Conservation (phyloP, 2,113 vertebrate species). For the Setophaga petechia region DNA sequence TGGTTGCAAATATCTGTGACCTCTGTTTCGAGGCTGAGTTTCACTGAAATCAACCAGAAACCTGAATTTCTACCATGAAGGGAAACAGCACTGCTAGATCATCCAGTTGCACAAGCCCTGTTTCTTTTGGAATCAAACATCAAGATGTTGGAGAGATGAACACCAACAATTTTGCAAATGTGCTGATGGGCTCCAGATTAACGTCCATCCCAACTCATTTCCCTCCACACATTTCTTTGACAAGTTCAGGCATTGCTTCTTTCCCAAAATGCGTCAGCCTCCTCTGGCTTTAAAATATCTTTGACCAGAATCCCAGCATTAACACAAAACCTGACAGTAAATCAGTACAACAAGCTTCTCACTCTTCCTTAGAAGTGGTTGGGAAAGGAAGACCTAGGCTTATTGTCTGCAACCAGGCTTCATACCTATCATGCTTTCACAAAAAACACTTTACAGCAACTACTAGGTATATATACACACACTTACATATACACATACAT, state of each 20-base stretch:
- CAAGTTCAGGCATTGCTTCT: neutral
- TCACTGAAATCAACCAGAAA: neutral
- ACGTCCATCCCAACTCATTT: neutral
- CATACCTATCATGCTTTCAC: neutral
- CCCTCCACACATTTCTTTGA: neutral
- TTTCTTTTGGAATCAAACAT: neutral
- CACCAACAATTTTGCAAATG: neutral
- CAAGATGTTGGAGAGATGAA: neutral
- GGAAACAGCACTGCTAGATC: rapidly evolving
- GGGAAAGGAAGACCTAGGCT: neutral
- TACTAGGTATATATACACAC: neutral
- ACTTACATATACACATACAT: neutral
- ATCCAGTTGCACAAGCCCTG: neutral
- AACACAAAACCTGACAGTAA: neutral
- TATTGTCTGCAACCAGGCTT: neutral
- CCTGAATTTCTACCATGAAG: neutral
- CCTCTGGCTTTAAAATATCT: neutral
- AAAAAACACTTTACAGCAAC: neutral
- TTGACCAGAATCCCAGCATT: neutral
- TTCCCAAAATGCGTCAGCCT: neutral
- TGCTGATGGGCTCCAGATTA: neutral
- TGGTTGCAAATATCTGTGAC: neutral
- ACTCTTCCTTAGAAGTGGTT: neutral
- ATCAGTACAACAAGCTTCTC: neutral
- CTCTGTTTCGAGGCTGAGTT: neutral